Percentiles rank a stretch among this genome's conserved stretches.
Conservation (phyloP, 1,140 invertebrate genomes). For the Brachionus sp. region DNA sequence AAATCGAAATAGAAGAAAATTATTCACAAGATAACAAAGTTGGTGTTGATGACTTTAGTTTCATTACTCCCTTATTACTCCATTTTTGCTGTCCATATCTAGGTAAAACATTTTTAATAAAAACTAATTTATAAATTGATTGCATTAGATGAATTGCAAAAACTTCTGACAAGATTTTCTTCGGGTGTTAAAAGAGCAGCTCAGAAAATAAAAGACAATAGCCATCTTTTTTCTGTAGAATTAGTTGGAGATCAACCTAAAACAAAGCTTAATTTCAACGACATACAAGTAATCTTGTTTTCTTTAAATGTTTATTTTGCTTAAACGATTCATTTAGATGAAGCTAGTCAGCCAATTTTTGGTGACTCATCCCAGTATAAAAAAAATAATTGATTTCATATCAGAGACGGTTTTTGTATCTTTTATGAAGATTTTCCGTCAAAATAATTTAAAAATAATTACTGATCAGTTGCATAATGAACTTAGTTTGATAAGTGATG, state of each 20-base stretch:
- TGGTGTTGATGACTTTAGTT: slow-evolving; percentile 6
- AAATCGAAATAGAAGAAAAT: slow-evolving; percentile 32
- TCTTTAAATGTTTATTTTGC: not conserved
- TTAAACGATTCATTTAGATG: not conserved
- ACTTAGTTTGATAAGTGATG: not conserved
- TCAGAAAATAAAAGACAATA: slow-evolving; percentile 29
- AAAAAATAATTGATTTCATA: slow-evolving; percentile 14
- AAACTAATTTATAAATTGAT: not conserved
- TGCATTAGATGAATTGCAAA: slow-evolving; percentile 31
- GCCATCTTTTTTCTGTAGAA: slow-evolving; percentile 18
- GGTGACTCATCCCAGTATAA: not conserved
- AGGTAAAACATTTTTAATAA: slow-evolving; percentile 3
- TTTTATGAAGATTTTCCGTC: not conserved
- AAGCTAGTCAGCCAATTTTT: slow-evolving; percentile 36
- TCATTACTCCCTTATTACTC: not conserved
- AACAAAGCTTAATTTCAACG: not conserved
- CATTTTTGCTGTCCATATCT: slow-evolving; percentile 45
- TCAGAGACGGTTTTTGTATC: slow-evolving; percentile 8
- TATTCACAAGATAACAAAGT: not conserved
- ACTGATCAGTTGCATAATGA: not conserved
- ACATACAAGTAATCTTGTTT: not conserved
- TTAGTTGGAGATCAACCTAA: not conserved
- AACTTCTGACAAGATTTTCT: slow-evolving; percentile 22
- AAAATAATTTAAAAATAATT: slow-evolving; percentile 8
- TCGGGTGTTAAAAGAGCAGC: slow-evolving; percentile 26